A percentile compares a stretch with the other conserved stretches of the same genome.
These are phyloP conservation scores for Microctenopoma stevenorrisi DNA, from an alignment of 2,797 vertebrate genomes.

Conservation along the genomic window DNA sequence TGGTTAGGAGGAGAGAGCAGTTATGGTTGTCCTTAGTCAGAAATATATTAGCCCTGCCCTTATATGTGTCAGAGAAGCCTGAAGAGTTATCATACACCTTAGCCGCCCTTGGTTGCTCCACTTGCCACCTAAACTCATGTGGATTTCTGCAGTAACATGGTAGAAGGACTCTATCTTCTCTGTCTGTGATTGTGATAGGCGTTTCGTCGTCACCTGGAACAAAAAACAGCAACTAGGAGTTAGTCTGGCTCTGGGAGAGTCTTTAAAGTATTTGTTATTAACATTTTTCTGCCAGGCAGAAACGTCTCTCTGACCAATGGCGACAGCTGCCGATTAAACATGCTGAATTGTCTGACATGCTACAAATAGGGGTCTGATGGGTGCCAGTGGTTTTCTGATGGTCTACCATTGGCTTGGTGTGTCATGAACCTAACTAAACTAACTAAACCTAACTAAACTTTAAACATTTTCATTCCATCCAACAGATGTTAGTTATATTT, in stretches of 20 bases:
- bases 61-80: rapidly evolving
- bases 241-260: conserved; percentile 2
- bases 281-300: no score
- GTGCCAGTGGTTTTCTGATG: no score
- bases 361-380: no score
- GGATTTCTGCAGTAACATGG: conserved; percentile 36
- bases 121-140: conserved; percentile 37
- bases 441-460: neutral
- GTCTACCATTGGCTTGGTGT: no score
- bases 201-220: neutral
- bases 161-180: conserved; percentile 30
- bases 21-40: rapidly evolving
- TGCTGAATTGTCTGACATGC: no score
- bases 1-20: conserved; percentile 60
- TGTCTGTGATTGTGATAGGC: neutral
- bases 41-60: conserved; percentile 9
- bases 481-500: conserved; percentile 6
- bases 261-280: neutral
- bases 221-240: conserved; percentile 2
- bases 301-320: no score
- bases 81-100: neutral
- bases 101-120: rapidly evolving
- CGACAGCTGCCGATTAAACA: no score
- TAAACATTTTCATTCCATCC: neutral
- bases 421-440: no score